Percentiles rank a stretch among this genome's conserved stretches.
Evolutionary conservation across 2,113 vertebrate genomes (phyloP).

Genomic region (Hirundichthys speculiger): DNA sequence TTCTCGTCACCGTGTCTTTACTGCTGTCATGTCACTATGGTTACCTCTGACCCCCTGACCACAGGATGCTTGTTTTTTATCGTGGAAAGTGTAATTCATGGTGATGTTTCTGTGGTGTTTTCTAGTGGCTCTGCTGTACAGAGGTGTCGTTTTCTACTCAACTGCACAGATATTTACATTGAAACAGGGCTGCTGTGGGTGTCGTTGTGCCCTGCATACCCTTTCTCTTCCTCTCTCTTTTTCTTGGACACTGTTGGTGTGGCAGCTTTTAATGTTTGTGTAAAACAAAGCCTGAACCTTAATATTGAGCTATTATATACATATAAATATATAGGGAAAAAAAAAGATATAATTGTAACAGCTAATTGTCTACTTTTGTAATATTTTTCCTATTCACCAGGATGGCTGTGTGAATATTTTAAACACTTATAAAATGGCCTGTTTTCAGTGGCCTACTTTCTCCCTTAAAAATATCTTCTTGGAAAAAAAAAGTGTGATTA

Average conservation of each 20-base stretch:
- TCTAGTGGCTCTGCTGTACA: constrained; percentile 70
- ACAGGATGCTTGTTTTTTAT: constrained; percentile 67
- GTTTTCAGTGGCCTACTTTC: constrained; percentile 53
- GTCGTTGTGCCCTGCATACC: constrained; percentile 7
- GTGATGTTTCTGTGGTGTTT: constrained; percentile 74
- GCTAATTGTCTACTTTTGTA: constrained; percentile 68
- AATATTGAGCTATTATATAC: constrained; percentile 27
- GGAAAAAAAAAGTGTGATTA: not conserved
- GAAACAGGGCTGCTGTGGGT: constrained; percentile 29
- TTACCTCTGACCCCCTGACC: constrained; percentile 22
- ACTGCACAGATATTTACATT: constrained; percentile 52
- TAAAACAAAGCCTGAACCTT: constrained; percentile 47
- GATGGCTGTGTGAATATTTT: constrained; percentile 55
- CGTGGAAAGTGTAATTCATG: constrained; percentile 69
- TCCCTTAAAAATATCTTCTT: constrained; percentile 10
- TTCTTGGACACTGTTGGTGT: constrained; percentile 52
- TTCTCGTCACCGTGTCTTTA: constrained; percentile 26
- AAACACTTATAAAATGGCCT: constrained; percentile 39
- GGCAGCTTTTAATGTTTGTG: constrained; percentile 71
- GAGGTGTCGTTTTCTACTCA: constrained; percentile 68
- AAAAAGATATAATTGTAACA: constrained; percentile 32
- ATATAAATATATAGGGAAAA: no score
- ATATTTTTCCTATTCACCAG: constrained; percentile 54
- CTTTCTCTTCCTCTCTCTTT: constrained; percentile 34
- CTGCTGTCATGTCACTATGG: constrained; percentile 21